Evolutionary conservation across 2,888 invertebrate genomes (phyloP).

Genomic region (Polydrusus pterygomalis): DNA sequence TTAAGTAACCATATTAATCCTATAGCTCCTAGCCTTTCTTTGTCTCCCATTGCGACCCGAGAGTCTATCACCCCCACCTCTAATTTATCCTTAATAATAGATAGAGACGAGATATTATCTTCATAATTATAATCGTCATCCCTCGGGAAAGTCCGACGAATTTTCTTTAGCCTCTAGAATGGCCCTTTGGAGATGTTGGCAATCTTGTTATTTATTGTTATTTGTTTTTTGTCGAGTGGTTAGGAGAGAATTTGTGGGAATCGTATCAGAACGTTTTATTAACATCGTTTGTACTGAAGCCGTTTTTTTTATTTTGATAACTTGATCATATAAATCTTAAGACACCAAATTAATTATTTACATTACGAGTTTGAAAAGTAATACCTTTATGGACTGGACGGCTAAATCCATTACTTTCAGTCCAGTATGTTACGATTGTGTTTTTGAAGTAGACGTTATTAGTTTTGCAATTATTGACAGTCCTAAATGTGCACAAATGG

Average conservation of each 20-base stretch:
- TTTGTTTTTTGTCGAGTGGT: slow-evolving; percentile 32
- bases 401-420: too few relatives aligned
- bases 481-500: too few relatives aligned
- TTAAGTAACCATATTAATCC: slow-evolving; percentile 10
- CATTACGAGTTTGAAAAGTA: too few relatives aligned
- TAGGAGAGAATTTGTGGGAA: slow-evolving; percentile 17
- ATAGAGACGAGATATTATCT: slow-evolving; percentile 48
- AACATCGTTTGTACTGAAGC: too few relatives aligned
- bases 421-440: too few relatives aligned
- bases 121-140: slow-evolving; percentile 46
- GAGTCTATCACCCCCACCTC: slow-evolving; percentile 32
- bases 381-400: too few relatives aligned
- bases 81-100: slow-evolving; percentile 41
- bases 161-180: slow-evolving; percentile 38
- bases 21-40: slow-evolving; percentile 14
- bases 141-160: slow-evolving; percentile 39
- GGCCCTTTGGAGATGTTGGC: slow-evolving; percentile 34
- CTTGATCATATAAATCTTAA: too few relatives aligned
- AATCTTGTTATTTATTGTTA: slow-evolving; percentile 43
- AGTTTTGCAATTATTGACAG: too few relatives aligned
- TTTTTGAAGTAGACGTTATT: too few relatives aligned
- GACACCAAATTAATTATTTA: too few relatives aligned
- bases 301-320: too few relatives aligned
- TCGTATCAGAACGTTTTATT: background rate
- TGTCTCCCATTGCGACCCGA: slow-evolving; percentile 13